Evolutionary conservation across 1,140 invertebrate species (phyloP), one percentile per base, ranked within the genome.

Genomic region (Aphelenchoides besseyi): DNA sequence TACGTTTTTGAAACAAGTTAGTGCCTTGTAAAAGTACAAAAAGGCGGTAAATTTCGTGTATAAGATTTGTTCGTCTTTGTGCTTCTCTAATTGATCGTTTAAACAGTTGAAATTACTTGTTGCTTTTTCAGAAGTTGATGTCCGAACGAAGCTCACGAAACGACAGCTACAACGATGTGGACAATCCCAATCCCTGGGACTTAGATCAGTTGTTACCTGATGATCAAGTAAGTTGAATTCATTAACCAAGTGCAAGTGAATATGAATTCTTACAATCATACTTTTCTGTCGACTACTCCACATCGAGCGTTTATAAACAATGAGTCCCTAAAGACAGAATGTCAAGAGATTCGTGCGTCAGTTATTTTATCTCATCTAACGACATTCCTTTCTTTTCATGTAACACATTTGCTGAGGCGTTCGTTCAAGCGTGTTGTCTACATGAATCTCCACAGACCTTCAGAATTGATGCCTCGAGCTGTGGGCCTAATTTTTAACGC

Each of bases 131-230:
- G 61, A 2, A 61, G 29, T 68, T 61, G 36, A 12, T 16, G 61
- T 29, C 23, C 67, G 59, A 23, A 28, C 59, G 62, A 9, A 70
- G 9, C 1, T 68, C 67, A 23, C 59, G 67, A 8, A 29, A 8
- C 23, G 59, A 23, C 2, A 69, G 29, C 36, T 29, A 48, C 26
- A 37, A 52, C 16, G 69, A 70, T 2, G 33, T 48, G 2, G 26
- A 72, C 69, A 33, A 29, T 12, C 26, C 67, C 2, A 18, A 74
- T 78, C 64, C 73, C 3, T 74, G 75, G 73, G 68, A 30, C 30
- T 36, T 74, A 3, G 74, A 74, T 28, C 30, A 74, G 29, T 37
- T 74, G 1, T 36, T 74, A 23, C 66, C 69, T 3, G 75, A 74
- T 26, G 73, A 74, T n/a, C 73, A 74, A 37, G 73, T 74, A 71